Conservation (phyloP, 2,797 vertebrate species). For the Aulostomus chinensis region DNA sequence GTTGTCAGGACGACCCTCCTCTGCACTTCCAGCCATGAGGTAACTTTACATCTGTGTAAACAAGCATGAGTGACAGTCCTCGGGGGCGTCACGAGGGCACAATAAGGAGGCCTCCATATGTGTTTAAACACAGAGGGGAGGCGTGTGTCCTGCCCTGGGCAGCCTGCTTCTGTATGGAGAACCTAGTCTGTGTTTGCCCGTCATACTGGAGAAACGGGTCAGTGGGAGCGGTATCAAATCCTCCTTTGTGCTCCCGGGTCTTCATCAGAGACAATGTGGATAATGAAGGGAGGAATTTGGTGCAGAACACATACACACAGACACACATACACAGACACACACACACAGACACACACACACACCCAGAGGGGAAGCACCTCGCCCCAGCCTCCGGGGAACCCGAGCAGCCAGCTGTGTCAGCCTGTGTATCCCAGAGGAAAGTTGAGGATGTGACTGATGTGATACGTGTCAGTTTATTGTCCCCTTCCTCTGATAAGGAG, state of each 20-base stretch:
- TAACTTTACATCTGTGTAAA: slow-evolving; percentile 81
- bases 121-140: slow-evolving; percentile 41
- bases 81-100: slow-evolving; percentile 39
- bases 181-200: slow-evolving; percentile 50
- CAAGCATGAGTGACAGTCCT: slow-evolving; percentile 60
- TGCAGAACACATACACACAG: neutral
- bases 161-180: slow-evolving; percentile 38
- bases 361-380: slow-evolving; percentile 50
- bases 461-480: too few relatives aligned
- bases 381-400: slow-evolving; percentile 33
- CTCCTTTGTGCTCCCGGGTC: slow-evolving; percentile 61
- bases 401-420: slow-evolving; percentile 58
- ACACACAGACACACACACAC: slow-evolving; percentile 3
- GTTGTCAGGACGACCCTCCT: slow-evolving; percentile 53
- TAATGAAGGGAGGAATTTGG: slow-evolving; percentile 75
- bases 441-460: slow-evolving; percentile 41
- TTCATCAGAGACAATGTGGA: slow-evolving; percentile 57
- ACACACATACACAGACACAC: neutral
- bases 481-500: slow-evolving; percentile 11
- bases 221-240: slow-evolving; percentile 68
- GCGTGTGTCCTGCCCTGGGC: slow-evolving; percentile 25
- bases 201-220: slow-evolving; percentile 64
- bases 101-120: slow-evolving; percentile 46
- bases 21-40: slow-evolving; percentile 49
- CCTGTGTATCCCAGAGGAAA: slow-evolving; percentile 47